Evolutionary conservation across 2,113 vertebrate species (phyloP).

Genomic region (Vireo altiloquus): DNA sequence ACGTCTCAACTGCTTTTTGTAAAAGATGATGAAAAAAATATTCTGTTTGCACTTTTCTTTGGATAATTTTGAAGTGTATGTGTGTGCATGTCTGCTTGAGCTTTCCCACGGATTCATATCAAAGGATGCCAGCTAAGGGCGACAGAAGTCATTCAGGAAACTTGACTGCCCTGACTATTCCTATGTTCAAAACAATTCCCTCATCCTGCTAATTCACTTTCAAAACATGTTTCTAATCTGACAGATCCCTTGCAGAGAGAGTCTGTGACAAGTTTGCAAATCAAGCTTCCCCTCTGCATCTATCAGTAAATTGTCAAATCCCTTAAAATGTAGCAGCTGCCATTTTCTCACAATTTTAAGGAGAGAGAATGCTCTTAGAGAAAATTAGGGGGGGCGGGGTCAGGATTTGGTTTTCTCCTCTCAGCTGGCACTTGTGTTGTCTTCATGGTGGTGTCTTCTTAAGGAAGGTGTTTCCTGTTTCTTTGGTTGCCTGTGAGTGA

Average conservation of each 20-base stretch:
- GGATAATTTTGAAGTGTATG: not conserved
- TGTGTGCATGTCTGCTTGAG: not conserved
- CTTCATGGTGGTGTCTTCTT: not conserved
- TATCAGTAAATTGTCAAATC: not conserved
- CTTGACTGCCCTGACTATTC: not conserved
- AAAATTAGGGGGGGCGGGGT: not conserved
- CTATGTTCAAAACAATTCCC: not conserved
- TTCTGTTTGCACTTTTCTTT: not conserved
- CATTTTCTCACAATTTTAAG: not conserved
- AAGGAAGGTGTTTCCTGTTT: not conserved
- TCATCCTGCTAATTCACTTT: not conserved
- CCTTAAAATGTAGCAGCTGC: not conserved
- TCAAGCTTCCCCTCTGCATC: not conserved
- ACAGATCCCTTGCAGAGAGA: conserved; percentile 4
- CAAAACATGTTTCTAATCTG: conserved; percentile 1
- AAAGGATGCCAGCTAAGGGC: not conserved
- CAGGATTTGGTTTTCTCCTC: not conserved
- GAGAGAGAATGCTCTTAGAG: not conserved
- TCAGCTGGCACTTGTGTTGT: not conserved
- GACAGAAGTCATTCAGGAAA: not conserved
- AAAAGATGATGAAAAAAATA: not conserved
- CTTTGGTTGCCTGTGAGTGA: not conserved
- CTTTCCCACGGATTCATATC: not conserved
- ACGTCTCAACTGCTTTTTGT: not conserved
- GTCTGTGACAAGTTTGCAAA: conserved; percentile 44